These are phyloP conservation scores for Bellardia bayeri DNA, from an alignment of 2,888 invertebrate genomes.

Conservation along the genomic window DNA sequence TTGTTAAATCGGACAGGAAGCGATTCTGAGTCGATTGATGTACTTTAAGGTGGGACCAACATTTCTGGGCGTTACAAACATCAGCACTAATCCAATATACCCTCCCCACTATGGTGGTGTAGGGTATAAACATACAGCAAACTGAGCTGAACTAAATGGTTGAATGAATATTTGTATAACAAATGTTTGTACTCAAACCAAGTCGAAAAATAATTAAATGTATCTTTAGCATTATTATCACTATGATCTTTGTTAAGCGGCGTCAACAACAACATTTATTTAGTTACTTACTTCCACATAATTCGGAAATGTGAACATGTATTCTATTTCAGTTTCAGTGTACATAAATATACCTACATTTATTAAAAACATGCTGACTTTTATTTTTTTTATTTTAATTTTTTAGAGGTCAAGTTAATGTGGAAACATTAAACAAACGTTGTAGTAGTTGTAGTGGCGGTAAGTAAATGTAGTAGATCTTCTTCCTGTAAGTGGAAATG, in stretches of 20 bases:
- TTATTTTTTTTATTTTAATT: background rate
- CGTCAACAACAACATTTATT: background rate
- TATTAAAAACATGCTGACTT: conserved; percentile 4
- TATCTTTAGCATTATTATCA: conserved; percentile 24
- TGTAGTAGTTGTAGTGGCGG: too few species aligned
- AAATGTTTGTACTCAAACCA: conserved; percentile 8
- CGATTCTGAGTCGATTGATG: too few species aligned
- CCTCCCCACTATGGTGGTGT: too few species aligned
- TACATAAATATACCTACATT: too few species aligned
- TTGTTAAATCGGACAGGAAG: too few species aligned
- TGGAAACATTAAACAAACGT: conserved; percentile 15
- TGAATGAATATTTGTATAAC: background rate
- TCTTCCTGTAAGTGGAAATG: conserved; percentile 19
- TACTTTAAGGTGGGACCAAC: too few species aligned
- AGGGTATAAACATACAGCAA: background rate
- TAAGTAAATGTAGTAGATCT: conserved; percentile 3
- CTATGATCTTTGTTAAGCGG: conserved; percentile 18
- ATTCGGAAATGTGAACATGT: conserved; percentile 40
- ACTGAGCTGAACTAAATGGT: background rate
- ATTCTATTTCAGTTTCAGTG: background rate
- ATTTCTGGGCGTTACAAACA: too few species aligned
- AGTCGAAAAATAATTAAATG: conserved; percentile 32
- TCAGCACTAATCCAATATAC: too few species aligned
- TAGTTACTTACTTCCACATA: conserved; percentile 22
- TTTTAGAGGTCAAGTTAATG: conserved; percentile 64